phyloP scores from a whole-genome alignment of 2,797 vertebrate species.

The Menidia menidia region DNA sequence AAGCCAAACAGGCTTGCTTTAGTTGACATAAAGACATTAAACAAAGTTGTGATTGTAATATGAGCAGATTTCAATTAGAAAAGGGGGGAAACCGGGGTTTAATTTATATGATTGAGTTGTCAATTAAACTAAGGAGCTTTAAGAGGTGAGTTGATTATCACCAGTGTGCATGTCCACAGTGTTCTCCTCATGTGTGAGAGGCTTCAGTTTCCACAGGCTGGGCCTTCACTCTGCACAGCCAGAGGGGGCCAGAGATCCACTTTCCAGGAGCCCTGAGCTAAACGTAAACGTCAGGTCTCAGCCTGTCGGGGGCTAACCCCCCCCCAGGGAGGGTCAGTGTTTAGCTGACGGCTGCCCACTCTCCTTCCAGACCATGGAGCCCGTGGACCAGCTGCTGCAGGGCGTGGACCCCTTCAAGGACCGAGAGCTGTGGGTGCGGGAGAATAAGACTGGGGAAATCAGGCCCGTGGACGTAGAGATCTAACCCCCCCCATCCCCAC shows the following conservation, averaged over 20 bases:
- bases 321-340: not conserved
- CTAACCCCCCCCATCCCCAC: constrained; percentile 70
- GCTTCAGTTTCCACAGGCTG: not conserved
- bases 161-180: no score
- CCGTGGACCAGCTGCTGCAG: constrained; percentile 95
- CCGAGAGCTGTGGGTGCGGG: constrained; percentile 95
- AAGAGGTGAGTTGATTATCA: no score
- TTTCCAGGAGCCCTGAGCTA: not conserved
- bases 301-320: no score
- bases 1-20: not conserved
- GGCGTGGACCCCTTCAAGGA: constrained; percentile 93
- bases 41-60: not conserved
- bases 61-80: not conserved
- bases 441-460: constrained; percentile 95
- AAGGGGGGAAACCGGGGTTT: no score
- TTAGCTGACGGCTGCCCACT: constrained; percentile 4
- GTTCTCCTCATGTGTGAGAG: no score
- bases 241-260: constrained; percentile 17
- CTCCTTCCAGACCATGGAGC: constrained; percentile 91
- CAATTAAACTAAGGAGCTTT: not conserved
- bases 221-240: not conserved
- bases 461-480: constrained; percentile 96
- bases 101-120: no score
- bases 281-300: not conserved
- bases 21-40: not conserved